These are phyloP conservation scores for Zingel zingel DNA, from an alignment of 2,113 vertebrate genomes.

Conservation along the genomic window DNA sequence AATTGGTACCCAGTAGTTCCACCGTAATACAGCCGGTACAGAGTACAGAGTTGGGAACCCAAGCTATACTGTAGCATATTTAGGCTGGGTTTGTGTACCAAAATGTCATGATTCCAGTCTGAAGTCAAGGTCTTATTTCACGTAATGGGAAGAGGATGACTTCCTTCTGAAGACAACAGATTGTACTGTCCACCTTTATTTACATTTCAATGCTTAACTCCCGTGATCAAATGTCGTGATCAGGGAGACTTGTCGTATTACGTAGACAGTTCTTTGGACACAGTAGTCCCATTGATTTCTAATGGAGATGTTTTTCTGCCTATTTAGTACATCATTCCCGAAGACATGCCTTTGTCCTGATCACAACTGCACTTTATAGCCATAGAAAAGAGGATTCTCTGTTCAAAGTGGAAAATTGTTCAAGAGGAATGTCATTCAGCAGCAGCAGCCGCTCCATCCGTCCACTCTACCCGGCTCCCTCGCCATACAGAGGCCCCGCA, in stretches of 20 bases:
- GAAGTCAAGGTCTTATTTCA: not conserved
- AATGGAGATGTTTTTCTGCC: constrained; percentile 42
- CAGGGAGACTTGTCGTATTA: not conserved
- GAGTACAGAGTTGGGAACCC: no score
- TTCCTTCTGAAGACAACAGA: constrained; percentile 14
- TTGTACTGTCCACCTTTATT: constrained; percentile 24
- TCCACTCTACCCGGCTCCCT: not conserved
- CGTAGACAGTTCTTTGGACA: constrained; percentile 8
- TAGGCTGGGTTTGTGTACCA: not conserved
- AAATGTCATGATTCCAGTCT: not conserved
- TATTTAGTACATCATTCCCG: constrained; percentile 22
- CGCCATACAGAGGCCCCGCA: constrained; percentile 44
- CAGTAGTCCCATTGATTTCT: constrained; percentile 31
- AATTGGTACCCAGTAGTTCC: no score
- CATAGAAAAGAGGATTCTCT: constrained; percentile 53
- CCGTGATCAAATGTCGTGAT: constrained; percentile 13
- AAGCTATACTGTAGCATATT: not conserved
- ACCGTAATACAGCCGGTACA: no score
- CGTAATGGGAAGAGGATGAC: not conserved
- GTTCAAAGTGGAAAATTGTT: constrained; percentile 60
- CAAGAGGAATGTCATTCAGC: constrained; percentile 54
- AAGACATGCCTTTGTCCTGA: constrained; percentile 26
- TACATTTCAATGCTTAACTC: constrained; percentile 24
- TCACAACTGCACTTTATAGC: constrained; percentile 39
- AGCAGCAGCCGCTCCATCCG: constrained; percentile 3